Percentiles rank a stretch among this genome's conserved stretches.
phyloP scores from a whole-genome alignment of 2,113 vertebrate genomes.

The Glaucidium brasilianum region DNA sequence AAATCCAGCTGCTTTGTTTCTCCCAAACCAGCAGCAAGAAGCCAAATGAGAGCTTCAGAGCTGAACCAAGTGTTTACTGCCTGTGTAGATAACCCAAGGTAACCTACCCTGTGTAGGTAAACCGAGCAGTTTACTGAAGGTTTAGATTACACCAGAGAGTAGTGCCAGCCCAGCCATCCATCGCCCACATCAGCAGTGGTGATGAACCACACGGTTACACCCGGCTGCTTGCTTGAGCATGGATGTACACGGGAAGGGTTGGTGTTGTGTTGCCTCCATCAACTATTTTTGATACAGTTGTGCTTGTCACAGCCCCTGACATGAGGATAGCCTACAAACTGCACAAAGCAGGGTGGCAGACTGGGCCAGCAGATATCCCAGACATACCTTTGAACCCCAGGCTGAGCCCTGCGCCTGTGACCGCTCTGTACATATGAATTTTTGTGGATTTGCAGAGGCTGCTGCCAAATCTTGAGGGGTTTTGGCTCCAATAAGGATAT shows the following conservation, averaged over 20 bases:
- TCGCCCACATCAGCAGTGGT: not conserved
- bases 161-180: not conserved
- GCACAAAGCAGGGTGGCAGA: not conserved
- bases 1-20: not conserved
- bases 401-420: not conserved
- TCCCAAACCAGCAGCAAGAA: not conserved
- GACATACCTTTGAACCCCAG: not conserved
- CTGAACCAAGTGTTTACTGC: not conserved
- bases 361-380: rapidly evolving
- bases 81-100: not conserved
- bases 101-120: not conserved
- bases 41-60: rapidly evolving
- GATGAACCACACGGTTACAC: rapidly evolving
- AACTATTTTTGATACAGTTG: not conserved
- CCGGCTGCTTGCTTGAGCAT: rapidly evolving
- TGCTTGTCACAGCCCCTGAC: not conserved
- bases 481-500: not conserved
- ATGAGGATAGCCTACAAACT: rapidly evolving
- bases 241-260: rapidly evolving
- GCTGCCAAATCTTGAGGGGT: not conserved
- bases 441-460: not conserved
- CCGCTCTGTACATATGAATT: rapidly evolving
- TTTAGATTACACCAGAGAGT: not conserved
- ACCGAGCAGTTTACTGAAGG: not conserved
- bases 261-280: not conserved